Evolutionary conservation across 2,113 vertebrate genomes (phyloP), one percentile per base, ranked within the genome.

Genomic region (Paramisgurnus dabryanus): DNA sequence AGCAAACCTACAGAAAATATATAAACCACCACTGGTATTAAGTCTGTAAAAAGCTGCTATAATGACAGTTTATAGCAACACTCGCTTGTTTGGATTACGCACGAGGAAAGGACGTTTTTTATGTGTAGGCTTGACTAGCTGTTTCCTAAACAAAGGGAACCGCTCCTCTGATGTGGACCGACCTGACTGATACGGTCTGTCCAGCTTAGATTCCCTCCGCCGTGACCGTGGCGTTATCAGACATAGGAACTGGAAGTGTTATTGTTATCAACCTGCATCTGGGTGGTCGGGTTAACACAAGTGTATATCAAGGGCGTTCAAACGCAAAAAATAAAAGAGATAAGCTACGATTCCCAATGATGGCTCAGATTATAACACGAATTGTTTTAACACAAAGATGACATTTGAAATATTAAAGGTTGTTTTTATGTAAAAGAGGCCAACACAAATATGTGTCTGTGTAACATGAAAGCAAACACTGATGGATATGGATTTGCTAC

Each of bases 261-360:
- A 89, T 90, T 92, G 87, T 90, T 91, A 90, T 81, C 82, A 83
- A 58, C 86, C 83, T 41, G 72, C 2, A 49, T 87, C 85, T 92
- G 91, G 92, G 91, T 93, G 93, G 92, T 90, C 91, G 80, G 27
- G 67, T 74, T 50, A 41, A 83, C 70, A 78, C 71, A 76, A 3
- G 41, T 41, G 80, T 40, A 63, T 40, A 83, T 7, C n/a, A 69
- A 12, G 10, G 43, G 3, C 41, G 5, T 39, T 61, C 82, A 67
- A 68, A 63, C 76, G 45, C 70, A 63, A 4, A 66, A 85, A 55
- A 85, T 76, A 85, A 72, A 68, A 61, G 87, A 84, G 41, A 63
- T 47, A 63, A 15, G 40, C 4, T 45, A 45, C 45, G 3, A 10
- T 41, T 43, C 78, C 45, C 47, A 34, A 68, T 13, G 5, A 75